Percentiles rank a stretch among this genome's conserved stretches.
phyloP scores from a whole-genome alignment of 2,797 vertebrate species.

The Numenius phaeopus region DNA sequence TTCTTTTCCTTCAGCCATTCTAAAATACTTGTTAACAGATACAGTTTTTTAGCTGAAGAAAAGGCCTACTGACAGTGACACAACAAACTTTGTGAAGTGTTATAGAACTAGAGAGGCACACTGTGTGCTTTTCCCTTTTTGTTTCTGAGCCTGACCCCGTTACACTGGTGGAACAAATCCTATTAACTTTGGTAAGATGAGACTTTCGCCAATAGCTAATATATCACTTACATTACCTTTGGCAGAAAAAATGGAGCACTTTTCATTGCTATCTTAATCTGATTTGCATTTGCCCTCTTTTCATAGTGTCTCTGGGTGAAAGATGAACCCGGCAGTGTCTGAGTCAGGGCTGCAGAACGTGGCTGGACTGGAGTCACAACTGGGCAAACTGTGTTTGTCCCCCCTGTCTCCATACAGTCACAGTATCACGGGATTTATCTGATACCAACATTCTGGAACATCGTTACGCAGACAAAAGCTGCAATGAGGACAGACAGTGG shows the following conservation, averaged over 20 bases:
- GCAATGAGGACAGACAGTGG: conserved; percentile 6
- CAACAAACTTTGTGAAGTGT: neutral
- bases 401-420: neutral
- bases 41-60: neutral
- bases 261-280: neutral
- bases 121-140: neutral
- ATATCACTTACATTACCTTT: neutral
- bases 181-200: neutral
- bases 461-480: conserved; percentile 23
- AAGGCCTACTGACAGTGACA: neutral
- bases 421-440: neutral
- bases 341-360: neutral
- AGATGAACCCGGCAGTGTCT: neutral
- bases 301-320: neutral
- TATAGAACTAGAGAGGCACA: neutral
- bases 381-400: neutral
- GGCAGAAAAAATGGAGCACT: neutral
- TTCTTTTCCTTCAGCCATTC: neutral
- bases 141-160: neutral
- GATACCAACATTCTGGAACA: neutral
- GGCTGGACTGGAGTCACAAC: neutral
- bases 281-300: neutral
- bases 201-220: neutral
- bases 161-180: neutral
- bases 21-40: neutral